Percentiles rank a stretch among this genome's conserved stretches.
These are phyloP conservation scores for Pseudochaenichthys georgianus DNA, from an alignment of 2,797 vertebrate species.

Conservation along the genomic window DNA sequence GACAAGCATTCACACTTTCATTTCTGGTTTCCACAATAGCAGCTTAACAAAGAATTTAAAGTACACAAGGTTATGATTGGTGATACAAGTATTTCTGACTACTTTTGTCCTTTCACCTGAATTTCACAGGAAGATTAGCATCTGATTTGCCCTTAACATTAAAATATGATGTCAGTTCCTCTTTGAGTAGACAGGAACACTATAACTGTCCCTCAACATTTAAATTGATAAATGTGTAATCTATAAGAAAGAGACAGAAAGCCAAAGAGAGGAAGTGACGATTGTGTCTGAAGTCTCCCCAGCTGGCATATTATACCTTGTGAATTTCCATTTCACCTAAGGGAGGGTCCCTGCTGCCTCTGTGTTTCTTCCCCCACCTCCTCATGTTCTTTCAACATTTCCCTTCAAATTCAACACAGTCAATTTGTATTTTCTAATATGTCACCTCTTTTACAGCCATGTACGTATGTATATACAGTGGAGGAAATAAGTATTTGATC, in stretches of 20 bases:
- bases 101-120: constrained; percentile 1
- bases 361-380: constrained; percentile 76
- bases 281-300: constrained; percentile 23
- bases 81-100: neutral
- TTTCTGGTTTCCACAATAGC: constrained; percentile 35
- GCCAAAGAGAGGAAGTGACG: constrained; percentile 18
- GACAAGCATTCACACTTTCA: constrained; percentile 24
- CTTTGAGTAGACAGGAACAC: neutral
- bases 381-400: constrained; percentile 63
- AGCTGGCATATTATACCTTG: constrained; percentile 43
- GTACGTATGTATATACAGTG: too few species aligned
- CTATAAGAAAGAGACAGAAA: constrained; percentile 11
- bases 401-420: constrained; percentile 43
- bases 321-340: constrained; percentile 73
- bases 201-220: neutral
- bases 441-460: constrained; percentile 32
- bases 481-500: too few species aligned
- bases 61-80: constrained; percentile 27
- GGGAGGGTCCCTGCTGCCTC: constrained; percentile 56
- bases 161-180: constrained; percentile 27
- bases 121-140: constrained; percentile 18
- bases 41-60: constrained; percentile 37
- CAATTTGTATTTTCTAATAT: constrained; percentile 12
- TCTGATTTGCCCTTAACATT: constrained; percentile 9
- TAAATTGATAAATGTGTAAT: neutral